phyloP scores from a whole-genome alignment of 2,113 vertebrate genomes.

The Calonectris borealis region DNA sequence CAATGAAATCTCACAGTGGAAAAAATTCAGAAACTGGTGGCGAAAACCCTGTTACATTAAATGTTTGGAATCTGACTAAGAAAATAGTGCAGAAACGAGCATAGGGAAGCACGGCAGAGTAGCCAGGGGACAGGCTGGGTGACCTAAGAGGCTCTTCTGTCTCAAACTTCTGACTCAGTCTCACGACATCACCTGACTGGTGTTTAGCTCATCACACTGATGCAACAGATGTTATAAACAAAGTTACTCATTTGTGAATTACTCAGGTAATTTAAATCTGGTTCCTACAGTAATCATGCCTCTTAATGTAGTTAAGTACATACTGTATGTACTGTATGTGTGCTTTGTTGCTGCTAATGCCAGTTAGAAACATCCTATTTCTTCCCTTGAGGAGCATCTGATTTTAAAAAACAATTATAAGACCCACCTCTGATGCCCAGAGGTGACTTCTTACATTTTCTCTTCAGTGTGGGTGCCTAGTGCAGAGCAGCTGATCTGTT shows the following conservation, averaged over 20 bases:
- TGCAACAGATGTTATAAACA: conserved; percentile 40
- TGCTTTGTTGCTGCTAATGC: not conserved
- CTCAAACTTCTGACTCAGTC: not conserved
- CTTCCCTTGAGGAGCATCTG: not conserved
- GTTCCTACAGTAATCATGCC: not conserved
- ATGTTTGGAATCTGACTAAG: not conserved
- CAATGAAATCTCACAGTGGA: not conserved
- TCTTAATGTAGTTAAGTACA: not conserved
- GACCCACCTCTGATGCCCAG: not conserved
- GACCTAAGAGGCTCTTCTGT: not conserved
- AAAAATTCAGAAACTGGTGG: not conserved
- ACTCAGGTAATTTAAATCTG: not conserved
- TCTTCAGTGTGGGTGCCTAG: not conserved
- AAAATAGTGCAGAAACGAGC: not conserved
- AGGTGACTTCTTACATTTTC: not conserved
- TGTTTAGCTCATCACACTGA: conserved; percentile 1
- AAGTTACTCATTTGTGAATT: not conserved
- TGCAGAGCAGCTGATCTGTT: not conserved
- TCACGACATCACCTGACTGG: not conserved
- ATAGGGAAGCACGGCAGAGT: not conserved
- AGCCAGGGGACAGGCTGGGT: not conserved
- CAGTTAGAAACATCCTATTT: not conserved
- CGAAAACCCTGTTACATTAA: not conserved
- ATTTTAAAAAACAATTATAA: not conserved
- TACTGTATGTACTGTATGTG: not conserved